Base-by-base conservation (phyloP, 2,113 vertebrate genomes). In the Neopipo cinnamomea region DNA sequence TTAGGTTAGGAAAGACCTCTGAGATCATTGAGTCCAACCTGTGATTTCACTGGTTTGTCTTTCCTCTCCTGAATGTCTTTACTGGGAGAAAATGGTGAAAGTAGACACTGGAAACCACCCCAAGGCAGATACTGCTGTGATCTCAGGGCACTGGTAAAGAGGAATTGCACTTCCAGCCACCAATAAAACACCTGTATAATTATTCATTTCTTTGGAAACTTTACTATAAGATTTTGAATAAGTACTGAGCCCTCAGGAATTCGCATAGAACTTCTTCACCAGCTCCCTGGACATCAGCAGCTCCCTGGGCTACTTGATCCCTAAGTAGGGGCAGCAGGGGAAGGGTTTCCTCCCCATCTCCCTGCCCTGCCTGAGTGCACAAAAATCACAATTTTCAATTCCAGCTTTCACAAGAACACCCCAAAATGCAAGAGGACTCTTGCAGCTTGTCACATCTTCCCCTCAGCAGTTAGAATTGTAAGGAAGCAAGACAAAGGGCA, bases 181-280 rank as follows among this genome's bases (percentile, higher is more conserved):
- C 2, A 4, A 6, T 25, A 76, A 67, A 24, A 2, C 65, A 46
- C 17, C 15, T 25, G 2, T 0, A 2, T 2, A 3, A 20, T 52
- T 85, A 53, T 44, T 25, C 11, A 11, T 59, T 78, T 23, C 56
- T 71, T 75, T 78, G 24, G 16, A 74, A 87, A 30, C 6, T 17
- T 75, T 24, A 8, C 10, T n/a, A 0, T 9, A 24, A 53, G 2
- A 14, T 63, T 24, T 17, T 66, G 6, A 55, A 6, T 11, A n/a
- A 73, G 5, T 5, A 18, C 33, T 62, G 18, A 70, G 6, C 44
- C 13, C 6, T 1, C 41, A 33, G 41, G 56, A 22, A 9, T 9
- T 37, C 33, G 3, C 41, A 37, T 9, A 9, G 5, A 11, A 4
- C 12, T 47, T 56, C 44, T 85, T 27, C 55, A 6, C 41, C 20